Evolutionary conservation across 2,797 vertebrate genomes (phyloP).

Genomic region (Hephaestus fuliginosus): DNA sequence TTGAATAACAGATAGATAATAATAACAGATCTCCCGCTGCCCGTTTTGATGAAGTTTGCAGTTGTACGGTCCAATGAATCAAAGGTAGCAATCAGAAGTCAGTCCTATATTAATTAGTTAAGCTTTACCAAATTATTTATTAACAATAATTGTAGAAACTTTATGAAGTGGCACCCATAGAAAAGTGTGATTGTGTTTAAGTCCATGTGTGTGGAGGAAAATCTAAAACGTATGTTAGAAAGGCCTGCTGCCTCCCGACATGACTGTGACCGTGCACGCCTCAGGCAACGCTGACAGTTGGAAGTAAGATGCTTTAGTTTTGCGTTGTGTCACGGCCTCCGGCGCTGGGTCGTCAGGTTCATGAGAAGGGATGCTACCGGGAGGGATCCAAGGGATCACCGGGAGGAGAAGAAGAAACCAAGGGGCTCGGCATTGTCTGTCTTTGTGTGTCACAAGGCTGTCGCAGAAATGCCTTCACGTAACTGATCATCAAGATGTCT

Average conservation of each 20-base stretch:
- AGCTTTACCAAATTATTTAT: background rate
- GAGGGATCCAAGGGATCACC: too few species aligned
- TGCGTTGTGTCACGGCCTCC: constrained; percentile 13
- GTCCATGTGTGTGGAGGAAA: background rate
- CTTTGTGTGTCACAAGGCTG: background rate
- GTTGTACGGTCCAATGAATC: background rate
- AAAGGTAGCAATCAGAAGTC: background rate
- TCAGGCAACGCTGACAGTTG: background rate
- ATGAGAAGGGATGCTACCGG: background rate
- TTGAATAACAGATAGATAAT: too few species aligned
- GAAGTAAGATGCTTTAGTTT: background rate
- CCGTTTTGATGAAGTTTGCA: background rate
- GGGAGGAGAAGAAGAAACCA: background rate
- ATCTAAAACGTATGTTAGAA: background rate
- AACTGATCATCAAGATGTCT: background rate
- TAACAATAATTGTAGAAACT: background rate
- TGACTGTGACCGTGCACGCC: background rate
- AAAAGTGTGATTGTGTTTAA: background rate
- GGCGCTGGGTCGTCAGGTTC: constrained; percentile 33
- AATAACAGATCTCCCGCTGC: background rate
- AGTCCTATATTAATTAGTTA: background rate
- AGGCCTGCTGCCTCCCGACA: background rate
- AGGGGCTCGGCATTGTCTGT: background rate
- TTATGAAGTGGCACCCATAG: background rate
- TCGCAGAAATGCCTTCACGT: background rate